phyloP scores from a whole-genome alignment of 2,797 vertebrate species.

The Melanotaenia trifasciata region DNA sequence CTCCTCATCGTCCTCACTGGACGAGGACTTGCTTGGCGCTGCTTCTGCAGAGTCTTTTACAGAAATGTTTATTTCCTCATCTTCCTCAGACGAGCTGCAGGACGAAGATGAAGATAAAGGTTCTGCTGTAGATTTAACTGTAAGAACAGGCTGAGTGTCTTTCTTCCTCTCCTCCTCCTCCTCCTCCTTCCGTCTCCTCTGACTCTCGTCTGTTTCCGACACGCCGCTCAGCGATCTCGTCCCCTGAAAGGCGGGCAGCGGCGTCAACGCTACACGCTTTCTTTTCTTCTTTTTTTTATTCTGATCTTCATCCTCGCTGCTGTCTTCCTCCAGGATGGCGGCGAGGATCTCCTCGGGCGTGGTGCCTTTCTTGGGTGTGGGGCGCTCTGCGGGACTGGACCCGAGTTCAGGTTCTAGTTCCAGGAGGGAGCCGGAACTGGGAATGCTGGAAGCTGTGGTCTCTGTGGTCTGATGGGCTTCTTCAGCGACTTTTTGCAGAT shows the following conservation, averaged over 20 bases:
- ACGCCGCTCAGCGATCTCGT: conserved; percentile 72
- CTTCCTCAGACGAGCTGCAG: conserved; percentile 43
- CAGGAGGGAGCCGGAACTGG: not conserved
- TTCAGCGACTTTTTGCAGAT: conserved; percentile 83
- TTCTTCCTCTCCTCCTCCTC: conserved; percentile 9
- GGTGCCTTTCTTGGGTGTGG: conserved; percentile 66
- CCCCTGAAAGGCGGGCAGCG: conserved; percentile 88
- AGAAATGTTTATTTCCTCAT: conserved; percentile 3
- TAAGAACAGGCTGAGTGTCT: not conserved
- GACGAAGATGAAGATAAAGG: conserved; percentile 25
- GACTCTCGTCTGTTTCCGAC: not conserved
- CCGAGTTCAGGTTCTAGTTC: not conserved
- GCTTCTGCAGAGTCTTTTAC: conserved; percentile 15
- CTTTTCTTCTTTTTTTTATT: conserved; percentile 59
- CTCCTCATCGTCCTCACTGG: conserved; percentile 41
- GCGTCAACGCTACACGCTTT: not conserved
- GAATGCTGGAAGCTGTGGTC: conserved; percentile 40
- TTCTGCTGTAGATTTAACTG: not conserved
- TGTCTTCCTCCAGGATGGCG: conserved; percentile 82
- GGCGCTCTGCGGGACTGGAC: not conserved
- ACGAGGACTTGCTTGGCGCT: conserved; percentile 25
- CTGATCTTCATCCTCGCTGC: conserved; percentile 60
- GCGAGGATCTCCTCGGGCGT: conserved; percentile 89
- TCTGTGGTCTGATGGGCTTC: conserved; percentile 23
- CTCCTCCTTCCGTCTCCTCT: not conserved